phyloP scores from a whole-genome alignment of 2,888 invertebrate genomes.

The Gymnosoma rotundatum region DNA sequence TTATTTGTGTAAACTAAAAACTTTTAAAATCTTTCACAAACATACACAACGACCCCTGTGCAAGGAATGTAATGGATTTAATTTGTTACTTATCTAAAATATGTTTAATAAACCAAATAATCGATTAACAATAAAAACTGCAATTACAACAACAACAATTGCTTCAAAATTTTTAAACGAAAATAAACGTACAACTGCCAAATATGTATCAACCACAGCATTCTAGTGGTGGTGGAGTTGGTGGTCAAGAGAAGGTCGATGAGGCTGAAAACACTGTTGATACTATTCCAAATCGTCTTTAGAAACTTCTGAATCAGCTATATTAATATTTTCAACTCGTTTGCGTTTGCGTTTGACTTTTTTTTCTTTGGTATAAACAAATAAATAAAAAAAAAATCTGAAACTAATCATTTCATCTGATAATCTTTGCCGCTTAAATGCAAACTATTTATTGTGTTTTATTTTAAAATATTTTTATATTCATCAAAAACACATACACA shows the following conservation, averaged over 20 bases:
- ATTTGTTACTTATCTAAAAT: conserved; percentile 20
- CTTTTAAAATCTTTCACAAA: conserved; percentile 9
- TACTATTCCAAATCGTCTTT: conserved; percentile 78
- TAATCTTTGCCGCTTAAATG: conserved; percentile 11
- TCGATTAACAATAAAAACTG: conserved; percentile 13
- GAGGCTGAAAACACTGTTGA: conserved; percentile 78
- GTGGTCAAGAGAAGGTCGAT: conserved; percentile 80
- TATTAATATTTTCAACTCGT: conserved; percentile 5
- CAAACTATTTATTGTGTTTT: neutral
- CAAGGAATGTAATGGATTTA: neutral
- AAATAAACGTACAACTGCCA: neutral
- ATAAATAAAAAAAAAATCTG: neutral
- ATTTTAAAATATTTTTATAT: neutral
- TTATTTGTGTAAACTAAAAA: conserved; percentile 2
- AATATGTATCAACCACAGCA: conserved; percentile 34
- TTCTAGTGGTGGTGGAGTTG: conserved; percentile 47
- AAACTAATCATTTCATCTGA: conserved; percentile 6
- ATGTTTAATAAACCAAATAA: conserved; percentile 27
- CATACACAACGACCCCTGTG: conserved; percentile 7
- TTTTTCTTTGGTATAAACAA: conserved; percentile 5
- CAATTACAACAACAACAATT: conserved; percentile 42
- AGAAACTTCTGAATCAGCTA: conserved; percentile 56
- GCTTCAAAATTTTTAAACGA: neutral
- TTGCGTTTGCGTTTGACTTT: conserved; percentile 28
- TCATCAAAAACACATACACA: conserved; percentile 20